These are phyloP conservation scores for Mus caroli DNA, from an alignment of 2,797 vertebrate genomes.

Conservation along the genomic window DNA sequence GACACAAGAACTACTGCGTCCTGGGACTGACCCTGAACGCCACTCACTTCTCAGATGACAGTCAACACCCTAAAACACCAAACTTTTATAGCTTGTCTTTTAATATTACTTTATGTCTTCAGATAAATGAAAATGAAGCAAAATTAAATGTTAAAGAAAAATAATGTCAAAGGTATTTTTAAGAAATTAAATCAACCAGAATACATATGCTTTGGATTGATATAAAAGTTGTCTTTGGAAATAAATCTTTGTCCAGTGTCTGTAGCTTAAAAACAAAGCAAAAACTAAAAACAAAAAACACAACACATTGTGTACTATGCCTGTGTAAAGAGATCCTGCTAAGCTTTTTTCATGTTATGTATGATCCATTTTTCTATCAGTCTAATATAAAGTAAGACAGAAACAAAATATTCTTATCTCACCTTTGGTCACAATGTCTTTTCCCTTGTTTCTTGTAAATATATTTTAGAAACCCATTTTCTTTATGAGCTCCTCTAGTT, in stretches of 20 bases:
- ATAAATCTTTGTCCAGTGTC: conserved; percentile 33
- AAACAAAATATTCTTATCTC: neutral
- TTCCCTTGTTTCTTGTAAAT: conserved; percentile 55
- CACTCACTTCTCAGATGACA: neutral
- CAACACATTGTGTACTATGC: neutral
- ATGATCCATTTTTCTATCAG: conserved; percentile 36
- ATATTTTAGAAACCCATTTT: conserved; percentile 34
- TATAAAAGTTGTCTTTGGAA: conserved; percentile 32
- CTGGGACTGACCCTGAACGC: neutral
- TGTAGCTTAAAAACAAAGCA: neutral
- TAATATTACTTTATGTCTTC: neutral
- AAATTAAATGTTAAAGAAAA: conserved; percentile 28
- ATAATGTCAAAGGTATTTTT: conserved; percentile 30
- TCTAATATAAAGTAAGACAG: neutral
- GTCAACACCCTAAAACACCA: neutral
- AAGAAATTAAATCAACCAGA: conserved; percentile 39
- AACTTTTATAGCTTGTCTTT: conserved; percentile 4
- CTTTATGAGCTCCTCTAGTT: neutral
- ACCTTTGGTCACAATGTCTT: conserved; percentile 41
- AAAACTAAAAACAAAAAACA: too few species aligned
- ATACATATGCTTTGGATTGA: neutral
- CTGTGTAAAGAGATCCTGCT: conserved; percentile 8
- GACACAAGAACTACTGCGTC: neutral
- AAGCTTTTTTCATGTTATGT: conserved; percentile 26
- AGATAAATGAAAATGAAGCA: conserved; percentile 40